phyloP scores from a whole-genome alignment of 2,113 vertebrate genomes.

The Sinosuthora webbiana region DNA sequence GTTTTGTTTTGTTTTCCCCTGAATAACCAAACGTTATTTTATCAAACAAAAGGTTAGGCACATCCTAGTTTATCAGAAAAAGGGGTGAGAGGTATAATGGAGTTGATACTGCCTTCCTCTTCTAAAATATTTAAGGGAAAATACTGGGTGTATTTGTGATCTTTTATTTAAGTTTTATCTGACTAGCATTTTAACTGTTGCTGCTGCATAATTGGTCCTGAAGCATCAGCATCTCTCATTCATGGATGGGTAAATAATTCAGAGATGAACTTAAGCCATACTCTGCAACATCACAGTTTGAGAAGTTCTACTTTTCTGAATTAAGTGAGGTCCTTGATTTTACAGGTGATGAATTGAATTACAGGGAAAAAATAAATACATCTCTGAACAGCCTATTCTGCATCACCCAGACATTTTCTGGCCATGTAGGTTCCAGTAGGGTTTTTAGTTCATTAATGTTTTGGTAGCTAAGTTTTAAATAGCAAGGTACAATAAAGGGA shows the following conservation, averaged over 20 bases:
- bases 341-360: background rate
- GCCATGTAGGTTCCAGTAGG: background rate
- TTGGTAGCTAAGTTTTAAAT: background rate
- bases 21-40: background rate
- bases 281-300: background rate
- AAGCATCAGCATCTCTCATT: conserved; percentile 10
- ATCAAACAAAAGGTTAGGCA: background rate
- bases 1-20: background rate
- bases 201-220: background rate
- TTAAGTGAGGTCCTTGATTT: background rate
- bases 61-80: background rate
- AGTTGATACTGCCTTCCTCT: background rate
- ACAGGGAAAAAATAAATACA: background rate
- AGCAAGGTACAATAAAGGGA: background rate
- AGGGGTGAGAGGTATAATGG: background rate
- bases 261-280: background rate
- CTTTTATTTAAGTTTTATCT: background rate
- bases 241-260: conserved; percentile 9
- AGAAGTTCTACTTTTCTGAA: background rate
- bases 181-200: background rate
- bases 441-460: background rate
- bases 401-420: background rate
- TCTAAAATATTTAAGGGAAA: background rate
- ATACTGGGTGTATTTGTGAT: background rate
- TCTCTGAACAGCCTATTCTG: rapidly evolving